These are phyloP conservation scores for Pyrocephalus nanus DNA, from an alignment of 2,797 vertebrate genomes.

Conservation along the genomic window DNA sequence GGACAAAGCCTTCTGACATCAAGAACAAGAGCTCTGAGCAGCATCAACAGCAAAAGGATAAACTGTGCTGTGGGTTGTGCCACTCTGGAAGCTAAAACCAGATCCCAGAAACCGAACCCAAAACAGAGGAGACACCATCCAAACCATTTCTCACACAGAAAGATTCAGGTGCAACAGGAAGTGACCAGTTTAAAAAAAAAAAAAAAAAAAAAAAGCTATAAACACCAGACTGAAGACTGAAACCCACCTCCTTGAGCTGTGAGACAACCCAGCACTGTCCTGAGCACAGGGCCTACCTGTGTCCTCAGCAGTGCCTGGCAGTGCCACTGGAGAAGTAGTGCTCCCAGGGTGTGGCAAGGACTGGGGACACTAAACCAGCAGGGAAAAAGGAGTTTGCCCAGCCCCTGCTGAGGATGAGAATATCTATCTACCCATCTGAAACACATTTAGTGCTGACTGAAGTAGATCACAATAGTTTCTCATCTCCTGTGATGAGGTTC, in stretches of 20 bases:
- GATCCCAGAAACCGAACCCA: background rate
- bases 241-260: background rate
- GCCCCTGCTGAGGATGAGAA: background rate
- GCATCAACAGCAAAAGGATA: background rate
- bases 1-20: background rate
- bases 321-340: background rate
- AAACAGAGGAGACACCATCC: background rate
- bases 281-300: accelerated
- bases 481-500: background rate
- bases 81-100: background rate
- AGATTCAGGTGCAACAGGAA: background rate
- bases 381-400: background rate
- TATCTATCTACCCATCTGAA: background rate
- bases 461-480: background rate
- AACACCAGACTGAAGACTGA: background rate
- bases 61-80: background rate
- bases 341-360: background rate
- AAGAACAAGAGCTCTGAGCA: background rate
- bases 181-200: background rate
- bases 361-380: background rate
- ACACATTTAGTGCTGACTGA: background rate
- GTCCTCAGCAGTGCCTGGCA: background rate
- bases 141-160: background rate
- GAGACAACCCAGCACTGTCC: background rate
- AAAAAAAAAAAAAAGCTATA: background rate